Conservation (phyloP, 2,113 vertebrate species). For the Odontophorus gujanensis region DNA sequence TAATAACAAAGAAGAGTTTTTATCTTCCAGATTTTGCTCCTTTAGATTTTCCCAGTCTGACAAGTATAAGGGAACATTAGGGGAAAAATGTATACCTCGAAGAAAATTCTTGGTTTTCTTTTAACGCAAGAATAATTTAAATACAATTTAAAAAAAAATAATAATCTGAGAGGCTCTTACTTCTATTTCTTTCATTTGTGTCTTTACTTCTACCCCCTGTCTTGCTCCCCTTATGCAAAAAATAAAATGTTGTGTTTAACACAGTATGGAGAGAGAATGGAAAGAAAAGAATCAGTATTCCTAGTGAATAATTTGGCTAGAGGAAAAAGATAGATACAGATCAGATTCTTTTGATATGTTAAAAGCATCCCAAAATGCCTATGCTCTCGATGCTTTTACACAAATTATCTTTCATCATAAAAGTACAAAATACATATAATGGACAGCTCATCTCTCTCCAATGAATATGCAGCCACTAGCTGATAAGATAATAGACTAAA, state of each 20-base stretch:
- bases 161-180: neutral
- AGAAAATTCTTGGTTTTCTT: neutral
- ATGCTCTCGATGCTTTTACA: constrained; percentile 66
- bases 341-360: constrained; percentile 72
- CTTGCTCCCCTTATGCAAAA: neutral
- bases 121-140: neutral
- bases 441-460: constrained; percentile 69
- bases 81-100: neutral
- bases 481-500: constrained; percentile 72
- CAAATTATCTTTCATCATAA: constrained; percentile 74
- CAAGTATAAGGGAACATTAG: neutral
- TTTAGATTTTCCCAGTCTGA: neutral
- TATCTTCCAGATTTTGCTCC: neutral
- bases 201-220: neutral
- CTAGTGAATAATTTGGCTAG: constrained; percentile 62
- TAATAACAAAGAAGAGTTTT: neutral
- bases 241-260: neutral
- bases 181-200: neutral
- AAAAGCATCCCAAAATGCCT: constrained; percentile 74
- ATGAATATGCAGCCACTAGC: constrained; percentile 66
- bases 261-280: constrained; percentile 14
- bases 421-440: constrained; percentile 71
- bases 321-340: constrained; percentile 66
- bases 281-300: constrained; percentile 66
- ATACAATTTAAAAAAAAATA: neutral